Conservation (phyloP, 1,140 invertebrate species). For the Trachymyrmex septentrionalis region DNA sequence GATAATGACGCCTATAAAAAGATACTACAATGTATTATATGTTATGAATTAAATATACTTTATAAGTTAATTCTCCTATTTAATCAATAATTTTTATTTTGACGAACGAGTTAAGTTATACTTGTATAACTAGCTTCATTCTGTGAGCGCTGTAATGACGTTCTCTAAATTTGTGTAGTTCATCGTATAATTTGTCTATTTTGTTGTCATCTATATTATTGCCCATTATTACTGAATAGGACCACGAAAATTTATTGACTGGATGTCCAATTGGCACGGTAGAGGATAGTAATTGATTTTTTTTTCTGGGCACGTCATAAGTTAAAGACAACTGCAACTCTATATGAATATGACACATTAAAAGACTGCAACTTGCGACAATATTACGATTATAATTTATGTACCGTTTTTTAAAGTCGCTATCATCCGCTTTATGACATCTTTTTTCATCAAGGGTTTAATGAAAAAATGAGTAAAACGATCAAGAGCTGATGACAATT, state of each 20-base stretch:
- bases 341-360: conserved; percentile 72
- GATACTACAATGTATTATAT: background rate
- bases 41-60: background rate
- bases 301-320: conserved; percentile 89
- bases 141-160: conserved; percentile 95
- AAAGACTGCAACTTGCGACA: background rate
- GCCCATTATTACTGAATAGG: conserved; percentile 92
- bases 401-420: conserved; percentile 96
- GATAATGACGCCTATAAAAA: conserved; percentile 90
- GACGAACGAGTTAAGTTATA: conserved; percentile 68
- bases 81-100: background rate
- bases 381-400: conserved; percentile 22
- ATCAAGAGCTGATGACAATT: conserved; percentile 91
- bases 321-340: conserved; percentile 92
- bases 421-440: conserved; percentile 95
- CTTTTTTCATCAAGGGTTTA: conserved; percentile 94
- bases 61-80: background rate
- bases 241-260: conserved; percentile 93
- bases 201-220: conserved; percentile 88
- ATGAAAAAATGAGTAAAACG: conserved; percentile 97
- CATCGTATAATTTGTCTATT: conserved; percentile 87
- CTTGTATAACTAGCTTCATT: conserved; percentile 95
- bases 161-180: conserved; percentile 92
- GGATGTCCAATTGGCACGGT: conserved; percentile 91
- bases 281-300: conserved; percentile 92